Conservation (phyloP, 2,797 vertebrate species). For the Melanitta fusca region DNA sequence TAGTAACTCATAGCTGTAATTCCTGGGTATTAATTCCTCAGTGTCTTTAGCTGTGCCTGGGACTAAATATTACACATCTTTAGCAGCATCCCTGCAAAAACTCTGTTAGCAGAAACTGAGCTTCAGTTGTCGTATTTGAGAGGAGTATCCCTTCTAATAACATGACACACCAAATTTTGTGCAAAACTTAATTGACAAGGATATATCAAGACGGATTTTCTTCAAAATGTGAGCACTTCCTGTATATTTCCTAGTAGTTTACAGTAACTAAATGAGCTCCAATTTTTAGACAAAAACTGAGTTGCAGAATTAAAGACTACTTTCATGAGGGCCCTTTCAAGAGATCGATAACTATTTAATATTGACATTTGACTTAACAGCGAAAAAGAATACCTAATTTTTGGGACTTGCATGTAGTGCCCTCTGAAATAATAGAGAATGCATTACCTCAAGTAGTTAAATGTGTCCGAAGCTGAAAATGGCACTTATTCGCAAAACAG, state of each 20-base stretch:
- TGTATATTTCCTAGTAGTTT: not conserved
- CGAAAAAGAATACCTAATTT: not conserved
- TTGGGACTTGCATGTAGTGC: not conserved
- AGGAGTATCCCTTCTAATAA: not conserved
- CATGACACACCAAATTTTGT: not conserved
- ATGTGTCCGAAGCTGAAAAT: slow-evolving; percentile 1
- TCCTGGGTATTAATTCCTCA: not conserved
- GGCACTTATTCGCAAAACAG: not conserved
- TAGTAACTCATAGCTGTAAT: not conserved
- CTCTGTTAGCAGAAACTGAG: not conserved
- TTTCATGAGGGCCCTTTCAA: not conserved
- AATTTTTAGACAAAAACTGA: not conserved
- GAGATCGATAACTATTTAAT: not conserved
- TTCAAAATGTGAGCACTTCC: not conserved
- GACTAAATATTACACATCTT: not conserved
- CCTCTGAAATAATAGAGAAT: not conserved
- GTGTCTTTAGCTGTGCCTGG: not conserved
- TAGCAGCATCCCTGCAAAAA: not conserved
- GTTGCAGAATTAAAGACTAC: not conserved
- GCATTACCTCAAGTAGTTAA: not conserved
- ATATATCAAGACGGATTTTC: not conserved
- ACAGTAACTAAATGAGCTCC: not conserved
- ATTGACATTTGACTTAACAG: not conserved
- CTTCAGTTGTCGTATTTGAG: not conserved
- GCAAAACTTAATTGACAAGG: not conserved